These are phyloP conservation scores for Pangasius sanitwongsei DNA, from an alignment of 2,797 vertebrate species.

Conservation along the genomic window DNA sequence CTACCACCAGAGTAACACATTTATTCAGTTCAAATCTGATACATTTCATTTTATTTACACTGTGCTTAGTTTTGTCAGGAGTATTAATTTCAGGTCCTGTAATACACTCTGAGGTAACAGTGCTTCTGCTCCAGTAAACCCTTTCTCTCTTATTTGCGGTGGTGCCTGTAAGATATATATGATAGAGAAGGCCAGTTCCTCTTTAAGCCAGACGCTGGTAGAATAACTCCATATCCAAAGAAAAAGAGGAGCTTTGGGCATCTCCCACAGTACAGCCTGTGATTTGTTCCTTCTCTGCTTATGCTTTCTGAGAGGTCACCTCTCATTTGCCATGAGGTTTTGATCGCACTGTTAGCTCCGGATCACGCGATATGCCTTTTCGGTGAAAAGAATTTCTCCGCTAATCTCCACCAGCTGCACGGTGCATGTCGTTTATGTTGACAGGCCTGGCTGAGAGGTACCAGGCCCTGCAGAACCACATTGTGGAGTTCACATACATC, in stretches of 20 bases:
- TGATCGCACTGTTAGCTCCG: conserved; percentile 77
- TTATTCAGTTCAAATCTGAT: neutral
- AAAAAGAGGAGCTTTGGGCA: conserved; percentile 35
- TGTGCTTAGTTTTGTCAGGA: neutral
- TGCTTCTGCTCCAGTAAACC: neutral
- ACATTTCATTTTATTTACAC: neutral
- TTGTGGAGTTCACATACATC: conserved; percentile 11
- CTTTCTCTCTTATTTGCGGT: neutral
- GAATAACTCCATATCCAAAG: conserved; percentile 27
- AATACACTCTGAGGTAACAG: neutral
- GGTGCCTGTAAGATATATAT: neutral
- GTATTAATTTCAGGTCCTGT: conserved; percentile 4
- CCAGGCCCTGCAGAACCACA: conserved; percentile 28
- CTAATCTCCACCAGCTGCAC: conserved; percentile 92
- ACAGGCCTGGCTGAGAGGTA: conserved; percentile 48
- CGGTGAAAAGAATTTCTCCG: conserved; percentile 85
- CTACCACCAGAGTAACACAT: neutral
- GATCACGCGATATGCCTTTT: conserved; percentile 84
- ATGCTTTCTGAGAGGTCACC: conserved; percentile 68
- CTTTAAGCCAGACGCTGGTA: conserved; percentile 35
- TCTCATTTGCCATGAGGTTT: conserved; percentile 76
- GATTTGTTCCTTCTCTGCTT: conserved; percentile 68
- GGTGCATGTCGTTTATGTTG: conserved; percentile 55
- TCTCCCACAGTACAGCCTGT: conserved; percentile 58
- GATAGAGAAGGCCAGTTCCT: neutral